Base-by-base conservation (phyloP, 2,888 invertebrate species). In the Trachelus tabidus region DNA sequence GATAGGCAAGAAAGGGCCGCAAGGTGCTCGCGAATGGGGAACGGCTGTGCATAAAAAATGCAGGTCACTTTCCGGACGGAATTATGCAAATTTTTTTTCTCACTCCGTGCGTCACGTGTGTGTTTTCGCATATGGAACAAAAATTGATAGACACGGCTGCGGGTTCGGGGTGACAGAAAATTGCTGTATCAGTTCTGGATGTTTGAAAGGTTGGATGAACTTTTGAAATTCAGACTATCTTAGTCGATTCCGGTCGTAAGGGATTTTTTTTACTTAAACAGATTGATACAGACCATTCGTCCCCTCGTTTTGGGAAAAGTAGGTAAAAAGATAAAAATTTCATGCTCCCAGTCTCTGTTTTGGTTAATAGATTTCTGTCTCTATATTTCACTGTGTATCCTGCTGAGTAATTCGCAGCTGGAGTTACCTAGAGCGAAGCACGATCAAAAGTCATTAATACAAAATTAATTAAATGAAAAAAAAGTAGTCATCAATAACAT, bases 41-140 rank as follows among this genome's bases (percentile, higher is more conserved):
- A 75, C 75, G 75, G 75, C 75, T 76, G 75, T 71, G 75, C 68
- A 73, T 73, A 78, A 76, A 78, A 78, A 78, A 78, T 76, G 56
- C 68, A 23, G 35, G 74, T 77, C 77, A 74, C 69, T 68, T 68
- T 74, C 34, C 69, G 73, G 75, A 75, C 76, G 40, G 40, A 56
- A 23, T 82, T 84, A 90, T 90, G 90, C 85, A 86, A 90, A 91
- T 90, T 91, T 90, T 89, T 89, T 90, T 89, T 79, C 35, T 56
- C 40, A 56, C 40, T 81, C 85, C 90, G 90, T 91, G 90, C 88
- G 89, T 89, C 89, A 89, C 85, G 88, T 88, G 90, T 83, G 79
- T 80, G 79, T 82, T 85, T 88, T 89, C 84, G 79, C 82, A 83
- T 37, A 15, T 31, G 15, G 33, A 37, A 73, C 40, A 35, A 77